These are phyloP conservation scores for Tragopan temminckii DNA, from an alignment of 2,797 vertebrate species.

Conservation along the genomic window DNA sequence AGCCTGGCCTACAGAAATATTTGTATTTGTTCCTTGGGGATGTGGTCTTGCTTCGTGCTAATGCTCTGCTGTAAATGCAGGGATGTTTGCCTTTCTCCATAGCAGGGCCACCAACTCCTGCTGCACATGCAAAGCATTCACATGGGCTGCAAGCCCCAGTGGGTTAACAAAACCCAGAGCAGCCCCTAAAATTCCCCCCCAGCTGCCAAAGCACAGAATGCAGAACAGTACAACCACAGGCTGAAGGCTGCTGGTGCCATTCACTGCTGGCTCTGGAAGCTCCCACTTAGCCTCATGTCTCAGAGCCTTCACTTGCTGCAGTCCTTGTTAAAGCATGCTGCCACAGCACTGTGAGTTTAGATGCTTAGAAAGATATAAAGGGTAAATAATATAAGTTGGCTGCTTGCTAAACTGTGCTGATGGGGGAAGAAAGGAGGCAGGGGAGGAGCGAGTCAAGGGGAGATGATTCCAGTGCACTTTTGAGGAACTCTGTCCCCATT, in stretches of 20 bases:
- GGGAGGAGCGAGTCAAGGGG: fast-evolving
- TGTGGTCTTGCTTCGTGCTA: background rate
- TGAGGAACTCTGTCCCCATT: background rate
- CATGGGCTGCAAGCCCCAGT: fast-evolving
- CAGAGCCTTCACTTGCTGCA: fast-evolving
- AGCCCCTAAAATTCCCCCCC: background rate
- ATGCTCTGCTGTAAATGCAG: fast-evolving
- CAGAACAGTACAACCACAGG: background rate
- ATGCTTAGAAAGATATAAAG: background rate
- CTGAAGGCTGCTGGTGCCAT: background rate
- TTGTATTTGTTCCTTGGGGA: background rate
- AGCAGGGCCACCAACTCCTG: background rate
- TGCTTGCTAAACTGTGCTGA: background rate
- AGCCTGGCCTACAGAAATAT: background rate
- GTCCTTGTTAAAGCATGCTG: background rate
- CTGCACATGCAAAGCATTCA: background rate
- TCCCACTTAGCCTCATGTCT: background rate
- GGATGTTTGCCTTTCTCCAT: fast-evolving
- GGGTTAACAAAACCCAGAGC: background rate
- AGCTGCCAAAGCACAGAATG: background rate
- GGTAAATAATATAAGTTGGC: background rate
- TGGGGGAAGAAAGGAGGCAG: background rate
- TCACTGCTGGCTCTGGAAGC: background rate
- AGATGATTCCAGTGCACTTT: fast-evolving
- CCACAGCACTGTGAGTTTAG: background rate